Evolutionary conservation across 35 echinoderm and acorn worm species (phyloP).

Genomic region (Amphiura filiformis): DNA sequence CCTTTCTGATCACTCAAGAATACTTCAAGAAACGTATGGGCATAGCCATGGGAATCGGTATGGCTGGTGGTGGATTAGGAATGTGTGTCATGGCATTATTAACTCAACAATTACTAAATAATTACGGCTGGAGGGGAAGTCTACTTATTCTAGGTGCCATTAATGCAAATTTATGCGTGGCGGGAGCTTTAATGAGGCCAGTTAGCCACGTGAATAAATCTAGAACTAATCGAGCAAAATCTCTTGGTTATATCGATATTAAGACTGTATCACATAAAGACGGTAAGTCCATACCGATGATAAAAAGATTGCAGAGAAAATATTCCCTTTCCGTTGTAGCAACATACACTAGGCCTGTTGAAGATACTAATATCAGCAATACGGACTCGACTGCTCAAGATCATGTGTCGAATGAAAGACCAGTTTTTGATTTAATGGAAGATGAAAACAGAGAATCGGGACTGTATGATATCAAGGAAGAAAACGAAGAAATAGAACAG

Average conservation of each 20-base stretch:
- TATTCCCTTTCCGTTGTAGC: neutral
- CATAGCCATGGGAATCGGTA: conserved; percentile 50
- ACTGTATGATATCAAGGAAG: too few species aligned
- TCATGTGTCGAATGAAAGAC: too few species aligned
- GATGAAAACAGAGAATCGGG: too few species aligned
- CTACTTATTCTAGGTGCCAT: conserved; percentile 39
- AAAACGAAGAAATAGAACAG: too few species aligned
- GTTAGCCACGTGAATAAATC: neutral
- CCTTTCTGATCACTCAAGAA: conserved; percentile 19
- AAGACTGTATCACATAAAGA: neutral
- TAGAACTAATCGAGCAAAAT: neutral
- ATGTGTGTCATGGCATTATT: conserved; percentile 48
- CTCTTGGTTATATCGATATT: neutral
- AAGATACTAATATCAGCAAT: too few species aligned
- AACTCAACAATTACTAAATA: conserved; percentile 11
- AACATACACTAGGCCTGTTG: neutral
- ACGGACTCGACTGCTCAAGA: too few species aligned
- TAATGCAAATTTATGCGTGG: conserved; percentile 4
- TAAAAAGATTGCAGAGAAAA: neutral
- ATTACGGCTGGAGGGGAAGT: conserved; percentile 52
- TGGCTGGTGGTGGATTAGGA: conserved; percentile 49
- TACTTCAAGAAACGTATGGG: conserved; percentile 54
- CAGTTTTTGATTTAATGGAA: too few species aligned
- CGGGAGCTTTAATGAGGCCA: neutral
- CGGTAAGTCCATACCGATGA: neutral